phyloP scores from a whole-genome alignment of 2,113 vertebrate genomes.

The Bubalus kerabau region DNA sequence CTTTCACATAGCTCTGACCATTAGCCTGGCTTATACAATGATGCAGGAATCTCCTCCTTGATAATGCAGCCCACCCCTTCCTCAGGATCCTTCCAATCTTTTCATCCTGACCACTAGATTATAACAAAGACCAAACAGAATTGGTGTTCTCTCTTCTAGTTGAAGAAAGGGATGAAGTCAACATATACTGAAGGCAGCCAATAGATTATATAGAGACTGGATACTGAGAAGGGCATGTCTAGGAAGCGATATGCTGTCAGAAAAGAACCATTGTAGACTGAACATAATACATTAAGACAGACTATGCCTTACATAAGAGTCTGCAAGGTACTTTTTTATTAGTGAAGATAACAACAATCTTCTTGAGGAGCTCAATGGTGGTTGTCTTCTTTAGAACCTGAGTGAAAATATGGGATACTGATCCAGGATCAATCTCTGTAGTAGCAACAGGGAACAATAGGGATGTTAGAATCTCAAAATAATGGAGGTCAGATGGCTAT shows the following conservation, averaged over 20 bases:
- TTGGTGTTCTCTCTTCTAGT: background rate
- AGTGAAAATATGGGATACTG: background rate
- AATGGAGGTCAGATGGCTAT: background rate
- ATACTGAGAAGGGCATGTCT: background rate
- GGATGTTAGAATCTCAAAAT: background rate
- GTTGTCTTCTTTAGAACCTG: background rate
- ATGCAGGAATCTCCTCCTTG: background rate
- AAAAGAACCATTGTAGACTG: background rate
- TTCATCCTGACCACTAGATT: background rate
- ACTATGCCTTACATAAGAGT: background rate
- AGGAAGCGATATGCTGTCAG: background rate
- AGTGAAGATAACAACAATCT: background rate
- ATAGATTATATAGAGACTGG: background rate
- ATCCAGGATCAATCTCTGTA: background rate
- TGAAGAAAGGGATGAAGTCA: background rate
- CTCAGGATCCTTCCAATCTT: background rate
- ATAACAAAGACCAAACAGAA: background rate
- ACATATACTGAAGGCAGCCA: background rate
- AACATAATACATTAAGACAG: background rate
- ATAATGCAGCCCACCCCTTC: background rate
- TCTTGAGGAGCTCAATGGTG: background rate
- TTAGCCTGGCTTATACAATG: background rate
- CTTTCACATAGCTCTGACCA: background rate
- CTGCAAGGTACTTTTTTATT: background rate
- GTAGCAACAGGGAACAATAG: background rate